Conservation (phyloP, 1,140 invertebrate species). For the Monomorium pharaonis region DNA sequence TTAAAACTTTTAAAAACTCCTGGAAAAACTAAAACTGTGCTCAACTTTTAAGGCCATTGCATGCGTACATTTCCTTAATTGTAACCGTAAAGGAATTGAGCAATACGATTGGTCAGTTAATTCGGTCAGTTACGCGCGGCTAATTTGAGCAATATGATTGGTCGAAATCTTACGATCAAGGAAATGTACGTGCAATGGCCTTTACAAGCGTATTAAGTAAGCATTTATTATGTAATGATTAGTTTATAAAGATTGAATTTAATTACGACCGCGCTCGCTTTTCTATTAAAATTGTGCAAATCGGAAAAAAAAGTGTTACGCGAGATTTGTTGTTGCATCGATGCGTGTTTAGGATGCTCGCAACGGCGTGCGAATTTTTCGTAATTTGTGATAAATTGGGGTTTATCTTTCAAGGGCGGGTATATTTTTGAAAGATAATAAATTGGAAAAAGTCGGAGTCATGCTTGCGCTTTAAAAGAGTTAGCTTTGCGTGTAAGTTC, state of each 20-base stretch:
- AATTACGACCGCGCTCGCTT: background rate
- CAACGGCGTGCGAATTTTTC: background rate
- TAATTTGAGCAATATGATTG: no score
- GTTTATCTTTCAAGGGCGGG: conserved; percentile 6
- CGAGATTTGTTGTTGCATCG: background rate
- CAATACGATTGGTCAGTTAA: no score
- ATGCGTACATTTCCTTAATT: no score
- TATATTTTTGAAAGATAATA: conserved; percentile 32
- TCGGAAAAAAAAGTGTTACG: background rate
- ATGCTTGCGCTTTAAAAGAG: conserved; percentile 5
- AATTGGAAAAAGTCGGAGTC: conserved; percentile 21
- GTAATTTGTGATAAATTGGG: background rate
- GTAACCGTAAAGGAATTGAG: no score
- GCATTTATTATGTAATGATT: conserved; percentile 2
- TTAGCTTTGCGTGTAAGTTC: background rate
- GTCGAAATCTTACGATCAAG: no score
- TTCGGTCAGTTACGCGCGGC: no score
- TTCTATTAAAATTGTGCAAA: background rate
- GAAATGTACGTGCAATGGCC: no score
- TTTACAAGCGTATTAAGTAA: background rate
- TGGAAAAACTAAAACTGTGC: background rate
- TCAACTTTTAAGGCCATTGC: no score
- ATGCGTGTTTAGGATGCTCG: no score
- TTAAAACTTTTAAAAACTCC: background rate
- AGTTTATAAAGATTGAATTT: background rate